Evolutionary conservation across 2,113 vertebrate genomes (phyloP), one percentile per base, ranked within the genome.

Genomic region (Petrocephalus microphthalmus): DNA sequence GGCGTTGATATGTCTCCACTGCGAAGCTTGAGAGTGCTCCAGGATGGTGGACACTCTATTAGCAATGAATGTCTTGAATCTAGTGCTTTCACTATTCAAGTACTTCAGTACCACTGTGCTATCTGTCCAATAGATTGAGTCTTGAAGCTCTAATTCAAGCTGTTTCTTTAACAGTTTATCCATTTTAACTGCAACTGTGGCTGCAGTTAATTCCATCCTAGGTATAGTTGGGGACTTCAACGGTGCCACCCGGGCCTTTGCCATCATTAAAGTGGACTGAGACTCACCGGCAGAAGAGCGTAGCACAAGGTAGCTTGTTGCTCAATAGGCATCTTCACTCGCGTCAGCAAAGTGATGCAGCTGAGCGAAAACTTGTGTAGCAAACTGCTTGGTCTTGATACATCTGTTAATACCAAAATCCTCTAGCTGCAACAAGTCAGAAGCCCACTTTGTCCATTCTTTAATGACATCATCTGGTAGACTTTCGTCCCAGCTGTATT

Each of bases 101-200:
- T 89, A 90, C 56, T 85, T 89, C 17, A 90, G 82, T 51, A 89
- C 83, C 45, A 81, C 56, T 17, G 7, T 88, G 82, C 84, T 88
- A 90, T 90, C 81, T 15, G 82, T 88, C 89, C 57, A 90, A n/a
- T 86, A 88, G 20, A 74, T 54, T 7, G 88, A 89, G 47, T 89
- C 53, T 11, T 84, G 33, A 49, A 85, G 90, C 2, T 88, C 47
- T n/a, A 91, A 1, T 4, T 92, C 42, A 22, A 91, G 71, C n/a
- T 91, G 90, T 85, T 90, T 90, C 5, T 49, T 91, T 33, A 91
- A 17, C 37, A 90, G 37, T 19, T 60, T 92, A 52, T 92, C 90
- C 88, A 92, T 91, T 4, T 87, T 88, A 3, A 83, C 6, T 54
- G 90, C 87, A 47, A 91, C 86, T 17, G 84, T 88, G 0, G 91